These are phyloP conservation scores for Cylas formicarius DNA, from an alignment of 1,140 invertebrate genomes.

Conservation along the genomic window DNA sequence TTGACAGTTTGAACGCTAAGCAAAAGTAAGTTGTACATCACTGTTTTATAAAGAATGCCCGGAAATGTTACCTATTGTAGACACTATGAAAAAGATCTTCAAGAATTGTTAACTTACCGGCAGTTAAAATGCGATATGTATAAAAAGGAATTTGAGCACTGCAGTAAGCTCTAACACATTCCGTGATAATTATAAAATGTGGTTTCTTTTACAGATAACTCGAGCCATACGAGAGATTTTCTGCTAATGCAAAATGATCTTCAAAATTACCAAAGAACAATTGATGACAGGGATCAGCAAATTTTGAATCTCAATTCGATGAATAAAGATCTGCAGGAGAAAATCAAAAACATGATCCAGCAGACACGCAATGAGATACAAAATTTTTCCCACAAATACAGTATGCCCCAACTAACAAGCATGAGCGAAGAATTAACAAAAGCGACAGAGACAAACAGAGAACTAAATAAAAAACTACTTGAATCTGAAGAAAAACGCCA, in stretches of 20 bases:
- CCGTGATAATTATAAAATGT: neutral
- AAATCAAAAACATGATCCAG: constrained; percentile 31
- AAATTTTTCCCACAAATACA: constrained; percentile 32
- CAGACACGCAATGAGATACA: constrained; percentile 30
- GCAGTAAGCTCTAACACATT: constrained; percentile 18
- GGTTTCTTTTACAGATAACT: constrained; percentile 23
- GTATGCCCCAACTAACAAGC: constrained; percentile 27
- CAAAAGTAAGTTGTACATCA: constrained; percentile 19
- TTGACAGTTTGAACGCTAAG: constrained; percentile 26
- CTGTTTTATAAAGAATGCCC: constrained; percentile 1
- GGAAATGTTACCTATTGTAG: constrained; percentile 15
- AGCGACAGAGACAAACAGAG: constrained; percentile 22
- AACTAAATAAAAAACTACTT: constrained; percentile 17
- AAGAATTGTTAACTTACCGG: constrained; percentile 30
- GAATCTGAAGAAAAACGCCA: constrained; percentile 18
- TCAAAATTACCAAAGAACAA: constrained; percentile 21
- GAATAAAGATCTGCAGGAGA: constrained; percentile 29
- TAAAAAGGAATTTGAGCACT: constrained; percentile 22
- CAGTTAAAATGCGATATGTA: constrained; percentile 22
- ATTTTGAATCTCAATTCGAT: constrained; percentile 23
- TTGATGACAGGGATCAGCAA: constrained; percentile 30
- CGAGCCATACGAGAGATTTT: constrained; percentile 26
- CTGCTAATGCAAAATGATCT: constrained; percentile 29
- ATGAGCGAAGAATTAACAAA: constrained; percentile 32
- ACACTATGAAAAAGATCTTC: constrained; percentile 27